phyloP scores from a whole-genome alignment of 2,797 vertebrate species.

The Phrynocephalus forsythii region DNA sequence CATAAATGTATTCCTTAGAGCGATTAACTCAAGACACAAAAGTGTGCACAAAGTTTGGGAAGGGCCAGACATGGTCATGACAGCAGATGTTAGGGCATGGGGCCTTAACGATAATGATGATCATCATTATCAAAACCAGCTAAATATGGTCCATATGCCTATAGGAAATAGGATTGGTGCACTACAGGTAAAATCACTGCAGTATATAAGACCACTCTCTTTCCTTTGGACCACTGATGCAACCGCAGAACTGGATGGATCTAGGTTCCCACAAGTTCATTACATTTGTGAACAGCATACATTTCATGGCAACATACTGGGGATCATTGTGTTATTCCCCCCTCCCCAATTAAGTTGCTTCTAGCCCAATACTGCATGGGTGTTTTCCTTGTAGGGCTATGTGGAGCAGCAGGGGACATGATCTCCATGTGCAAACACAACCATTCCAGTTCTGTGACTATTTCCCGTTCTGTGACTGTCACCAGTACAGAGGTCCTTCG shows the following conservation, averaged over 20 bases:
- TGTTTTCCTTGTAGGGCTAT: neutral
- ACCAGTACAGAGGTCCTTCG: neutral
- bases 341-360: neutral
- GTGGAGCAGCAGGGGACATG: neutral
- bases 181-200: neutral
- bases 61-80: neutral
- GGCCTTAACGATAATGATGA: no score
- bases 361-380: neutral
- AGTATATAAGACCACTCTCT: neutral
- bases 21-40: neutral
- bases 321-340: no score
- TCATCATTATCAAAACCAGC: neutral
- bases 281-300: no score
- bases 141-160: neutral
- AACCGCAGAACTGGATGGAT: neutral
- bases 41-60: neutral
- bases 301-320: no score
- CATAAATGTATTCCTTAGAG: neutral
- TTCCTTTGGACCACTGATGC: neutral
- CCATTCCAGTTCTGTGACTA: neutral
- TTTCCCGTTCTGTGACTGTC: no score
- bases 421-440: neutral
- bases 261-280: neutral
- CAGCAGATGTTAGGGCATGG: neutral
- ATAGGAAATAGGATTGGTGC: neutral